phyloP scores from a whole-genome alignment of 2,888 invertebrate genomes.

The Drosophila koepferae region DNA sequence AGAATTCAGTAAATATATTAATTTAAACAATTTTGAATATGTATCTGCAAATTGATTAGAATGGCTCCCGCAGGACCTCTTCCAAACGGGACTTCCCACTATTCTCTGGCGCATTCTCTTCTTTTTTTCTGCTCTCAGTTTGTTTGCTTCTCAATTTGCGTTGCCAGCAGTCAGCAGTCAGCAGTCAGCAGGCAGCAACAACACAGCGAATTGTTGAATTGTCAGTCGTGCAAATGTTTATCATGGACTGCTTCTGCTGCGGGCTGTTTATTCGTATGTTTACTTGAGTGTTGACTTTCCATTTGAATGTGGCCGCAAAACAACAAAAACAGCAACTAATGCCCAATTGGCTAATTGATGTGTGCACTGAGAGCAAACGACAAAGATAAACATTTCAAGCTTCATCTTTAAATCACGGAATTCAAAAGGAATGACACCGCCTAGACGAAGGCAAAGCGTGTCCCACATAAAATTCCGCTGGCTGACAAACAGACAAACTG shows the following conservation, averaged over 20 bases:
- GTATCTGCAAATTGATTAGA: constrained; percentile 13
- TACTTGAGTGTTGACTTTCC: constrained; percentile 19
- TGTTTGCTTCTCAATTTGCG: constrained; percentile 46
- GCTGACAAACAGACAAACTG: constrained; percentile 14
- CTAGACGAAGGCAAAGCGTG: constrained; percentile 6
- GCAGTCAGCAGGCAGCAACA: constrained; percentile 12
- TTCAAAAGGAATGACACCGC: not conserved
- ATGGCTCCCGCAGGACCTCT: constrained; percentile 10
- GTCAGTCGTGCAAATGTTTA: constrained; percentile 27
- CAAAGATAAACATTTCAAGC: constrained; percentile 6
- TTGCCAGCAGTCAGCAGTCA: constrained; percentile 18
- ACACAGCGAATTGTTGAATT: constrained; percentile 10
- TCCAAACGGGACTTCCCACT: not conserved
- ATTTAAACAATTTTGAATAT: not conserved
- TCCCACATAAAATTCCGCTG: constrained; percentile 26
- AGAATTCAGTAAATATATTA: constrained; percentile 2
- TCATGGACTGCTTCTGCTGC: constrained; percentile 36
- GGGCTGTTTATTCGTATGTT: constrained; percentile 39
- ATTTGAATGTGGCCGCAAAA: constrained; percentile 12
- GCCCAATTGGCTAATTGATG: constrained; percentile 41
- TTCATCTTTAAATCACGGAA: constrained; percentile 15
- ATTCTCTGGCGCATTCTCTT: not conserved
- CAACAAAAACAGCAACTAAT: constrained; percentile 5
- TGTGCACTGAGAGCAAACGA: constrained; percentile 15
- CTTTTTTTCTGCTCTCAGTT: not conserved